A percentile compares a stretch with the other conserved stretches of the same genome.
Evolutionary conservation across 2,113 vertebrate genomes (phyloP).

Genomic region (Calidris pygmaea): DNA sequence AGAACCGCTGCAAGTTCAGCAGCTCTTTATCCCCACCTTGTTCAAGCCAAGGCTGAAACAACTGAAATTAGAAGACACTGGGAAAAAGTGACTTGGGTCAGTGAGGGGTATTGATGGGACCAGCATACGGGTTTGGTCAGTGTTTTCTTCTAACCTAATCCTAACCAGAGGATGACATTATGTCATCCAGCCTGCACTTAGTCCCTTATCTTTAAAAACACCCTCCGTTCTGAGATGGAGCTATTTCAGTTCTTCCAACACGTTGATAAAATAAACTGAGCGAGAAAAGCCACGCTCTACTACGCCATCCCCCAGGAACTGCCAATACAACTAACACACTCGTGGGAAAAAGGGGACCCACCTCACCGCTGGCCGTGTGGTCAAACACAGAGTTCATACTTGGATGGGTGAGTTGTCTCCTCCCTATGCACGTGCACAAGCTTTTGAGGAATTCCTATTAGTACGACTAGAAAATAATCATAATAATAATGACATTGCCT

Average conservation of each 20-base stretch:
- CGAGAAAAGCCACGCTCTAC: not conserved
- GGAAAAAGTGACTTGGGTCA: not conserved
- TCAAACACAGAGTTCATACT: not conserved
- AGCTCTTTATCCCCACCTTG: not conserved
- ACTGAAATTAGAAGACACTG: not conserved
- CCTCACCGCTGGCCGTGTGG: fast-evolving
- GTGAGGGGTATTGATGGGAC: not conserved
- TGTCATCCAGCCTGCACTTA: not conserved
- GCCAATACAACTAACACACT: fast-evolving
- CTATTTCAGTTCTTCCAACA: not conserved
- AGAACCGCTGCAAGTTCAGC: fast-evolving
- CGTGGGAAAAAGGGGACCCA: fast-evolving
- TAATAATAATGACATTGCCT: not conserved
- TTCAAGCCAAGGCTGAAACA: not conserved
- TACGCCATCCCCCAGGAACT: not conserved
- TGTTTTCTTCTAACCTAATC: not conserved
- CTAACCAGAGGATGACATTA: not conserved
- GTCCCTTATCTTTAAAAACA: not conserved
- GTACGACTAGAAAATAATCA: not conserved
- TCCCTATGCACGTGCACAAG: not conserved
- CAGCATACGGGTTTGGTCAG: not conserved
- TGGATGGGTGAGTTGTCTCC: not conserved
- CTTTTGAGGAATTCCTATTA: conserved; percentile 45
- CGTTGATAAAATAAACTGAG: not conserved
- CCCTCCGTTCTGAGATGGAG: not conserved